phyloP scores from a whole-genome alignment of 2,113 vertebrate genomes.

The Odocoileus hemionus region DNA sequence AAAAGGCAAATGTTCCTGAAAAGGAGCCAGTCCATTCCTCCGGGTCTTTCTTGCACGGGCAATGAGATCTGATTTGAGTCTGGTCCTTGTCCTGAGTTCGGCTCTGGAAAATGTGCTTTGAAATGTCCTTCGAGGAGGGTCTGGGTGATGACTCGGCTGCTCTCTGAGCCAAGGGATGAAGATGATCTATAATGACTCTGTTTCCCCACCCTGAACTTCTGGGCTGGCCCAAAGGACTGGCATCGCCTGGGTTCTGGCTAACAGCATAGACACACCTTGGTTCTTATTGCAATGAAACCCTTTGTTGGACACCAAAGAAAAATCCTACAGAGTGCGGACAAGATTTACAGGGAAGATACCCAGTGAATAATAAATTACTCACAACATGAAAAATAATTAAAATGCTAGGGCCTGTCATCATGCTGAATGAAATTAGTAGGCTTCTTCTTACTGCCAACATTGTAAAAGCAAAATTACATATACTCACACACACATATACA shows the following conservation, averaged over 20 bases:
- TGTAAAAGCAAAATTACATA: constrained; percentile 72
- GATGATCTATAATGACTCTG: constrained; percentile 82
- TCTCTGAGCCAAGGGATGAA: constrained; percentile 77
- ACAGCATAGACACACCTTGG: constrained; percentile 85
- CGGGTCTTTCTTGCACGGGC: constrained; percentile 54
- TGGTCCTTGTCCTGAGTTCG: constrained; percentile 35
- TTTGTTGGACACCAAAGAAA: constrained; percentile 81
- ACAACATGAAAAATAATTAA: constrained; percentile 81
- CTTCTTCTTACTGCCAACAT: constrained; percentile 65
- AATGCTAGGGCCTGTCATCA: constrained; percentile 76
- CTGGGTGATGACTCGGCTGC: constrained; percentile 76
- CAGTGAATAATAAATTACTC: constrained; percentile 82
- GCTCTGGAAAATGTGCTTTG: neutral
- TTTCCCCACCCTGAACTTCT: constrained; percentile 85
- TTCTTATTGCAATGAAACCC: constrained; percentile 87
- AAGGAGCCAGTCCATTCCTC: constrained; percentile 84
- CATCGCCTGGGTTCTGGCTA: constrained; percentile 84
- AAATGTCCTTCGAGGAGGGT: constrained; percentile 74
- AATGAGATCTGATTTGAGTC: constrained; percentile 62
- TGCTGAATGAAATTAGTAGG: constrained; percentile 71
- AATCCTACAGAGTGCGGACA: constrained; percentile 75
- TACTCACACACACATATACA: constrained; percentile 53
- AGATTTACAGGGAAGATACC: constrained; percentile 77
- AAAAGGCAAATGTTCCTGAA: constrained; percentile 76
- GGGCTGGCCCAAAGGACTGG: constrained; percentile 82